Conservation (phyloP, 2,888 invertebrate genomes). For the Heterodera filipjevi region DNA sequence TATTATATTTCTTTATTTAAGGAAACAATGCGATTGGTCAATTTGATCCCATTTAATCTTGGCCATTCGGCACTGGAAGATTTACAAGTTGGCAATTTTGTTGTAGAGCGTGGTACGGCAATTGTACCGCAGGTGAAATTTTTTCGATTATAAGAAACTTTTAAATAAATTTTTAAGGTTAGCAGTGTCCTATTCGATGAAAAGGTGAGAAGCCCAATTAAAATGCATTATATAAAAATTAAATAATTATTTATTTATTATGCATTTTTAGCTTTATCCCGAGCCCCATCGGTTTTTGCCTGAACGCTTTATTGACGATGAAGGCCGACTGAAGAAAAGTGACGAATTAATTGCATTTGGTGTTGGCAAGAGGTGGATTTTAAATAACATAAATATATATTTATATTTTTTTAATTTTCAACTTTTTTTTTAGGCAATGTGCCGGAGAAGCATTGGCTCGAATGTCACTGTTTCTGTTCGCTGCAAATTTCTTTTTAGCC, state of each 20-base stretch:
- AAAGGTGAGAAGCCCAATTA: conserved; percentile 11
- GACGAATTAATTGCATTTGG: conserved; percentile 47
- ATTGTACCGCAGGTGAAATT: conserved; percentile 14
- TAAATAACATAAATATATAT: neutral
- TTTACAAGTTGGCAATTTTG: conserved; percentile 15
- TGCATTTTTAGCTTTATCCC: conserved; percentile 21
- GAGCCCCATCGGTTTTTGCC: conserved; percentile 42
- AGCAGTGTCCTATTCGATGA: conserved; percentile 11
- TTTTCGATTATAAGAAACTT: neutral
- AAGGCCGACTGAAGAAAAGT: conserved; percentile 46
- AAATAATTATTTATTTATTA: neutral
- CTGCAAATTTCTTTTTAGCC: conserved; percentile 25
- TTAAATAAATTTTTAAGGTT: neutral
- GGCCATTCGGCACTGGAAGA: conserved; percentile 20
- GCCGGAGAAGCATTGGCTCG: conserved; percentile 31
- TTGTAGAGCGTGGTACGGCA: neutral
- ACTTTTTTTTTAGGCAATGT: conserved; percentile 28
- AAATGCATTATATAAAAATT: neutral
- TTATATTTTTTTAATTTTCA: neutral
- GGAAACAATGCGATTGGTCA: conserved; percentile 32
- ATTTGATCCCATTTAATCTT: conserved; percentile 29
- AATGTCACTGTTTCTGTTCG: conserved; percentile 31
- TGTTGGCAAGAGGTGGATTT: conserved; percentile 32
- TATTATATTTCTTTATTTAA: neutral
- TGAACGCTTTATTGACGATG: conserved; percentile 49